These are phyloP conservation scores for Ditula angustiorana DNA, from an alignment of 2,888 invertebrate genomes.

Conservation along the genomic window DNA sequence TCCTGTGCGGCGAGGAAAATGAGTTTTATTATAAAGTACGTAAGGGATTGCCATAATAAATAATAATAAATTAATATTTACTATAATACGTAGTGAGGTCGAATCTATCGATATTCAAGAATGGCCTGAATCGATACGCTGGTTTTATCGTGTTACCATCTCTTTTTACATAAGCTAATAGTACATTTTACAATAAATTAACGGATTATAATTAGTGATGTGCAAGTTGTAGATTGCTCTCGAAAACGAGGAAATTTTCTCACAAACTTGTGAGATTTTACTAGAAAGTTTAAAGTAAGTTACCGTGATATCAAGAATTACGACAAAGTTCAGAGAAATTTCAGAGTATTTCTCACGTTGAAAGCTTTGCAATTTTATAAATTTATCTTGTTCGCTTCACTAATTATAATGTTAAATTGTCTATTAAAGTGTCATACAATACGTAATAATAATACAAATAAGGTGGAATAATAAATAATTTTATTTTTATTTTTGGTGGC, in stretches of 20 bases:
- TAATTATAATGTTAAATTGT: too few relatives aligned
- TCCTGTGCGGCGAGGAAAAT: neutral
- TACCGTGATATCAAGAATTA: too few relatives aligned
- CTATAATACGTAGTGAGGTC: conserved; percentile 12
- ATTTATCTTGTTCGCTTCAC: too few relatives aligned
- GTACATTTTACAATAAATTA: neutral
- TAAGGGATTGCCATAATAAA: conserved; percentile 22
- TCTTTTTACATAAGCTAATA: conserved; percentile 14
- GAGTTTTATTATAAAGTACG: neutral
- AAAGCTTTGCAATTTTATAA: too few relatives aligned
- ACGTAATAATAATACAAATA: neutral
- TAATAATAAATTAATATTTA: conserved; percentile 17
- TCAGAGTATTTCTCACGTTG: too few relatives aligned
- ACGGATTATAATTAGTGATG: too few relatives aligned
- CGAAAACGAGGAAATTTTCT: too few relatives aligned
- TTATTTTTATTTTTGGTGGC: neutral
- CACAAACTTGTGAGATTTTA: too few relatives aligned
- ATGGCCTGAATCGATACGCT: neutral
- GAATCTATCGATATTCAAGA: conserved; percentile 9
- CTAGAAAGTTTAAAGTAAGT: too few relatives aligned
- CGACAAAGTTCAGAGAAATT: too few relatives aligned
- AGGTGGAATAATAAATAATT: neutral
- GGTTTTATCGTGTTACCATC: conserved; percentile 25
- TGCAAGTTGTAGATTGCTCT: too few relatives aligned
- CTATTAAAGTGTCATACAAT: neutral